Evolutionary conservation across 2,797 vertebrate genomes (phyloP).

Genomic region (Enoplosus armatus): DNA sequence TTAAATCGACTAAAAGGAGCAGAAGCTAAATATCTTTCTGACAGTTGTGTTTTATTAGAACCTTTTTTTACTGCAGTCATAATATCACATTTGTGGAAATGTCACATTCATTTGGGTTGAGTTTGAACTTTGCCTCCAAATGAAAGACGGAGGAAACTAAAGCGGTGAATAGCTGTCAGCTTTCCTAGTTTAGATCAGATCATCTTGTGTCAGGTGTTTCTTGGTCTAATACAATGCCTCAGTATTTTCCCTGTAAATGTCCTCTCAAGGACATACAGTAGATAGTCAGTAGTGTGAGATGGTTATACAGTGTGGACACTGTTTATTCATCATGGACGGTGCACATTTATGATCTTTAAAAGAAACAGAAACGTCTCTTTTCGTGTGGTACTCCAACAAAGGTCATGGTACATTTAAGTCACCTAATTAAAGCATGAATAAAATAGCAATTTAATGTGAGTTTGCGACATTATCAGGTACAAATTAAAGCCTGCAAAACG

Average conservation of each 20-base stretch:
- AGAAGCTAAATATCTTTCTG: neutral
- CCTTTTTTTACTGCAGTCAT: neutral
- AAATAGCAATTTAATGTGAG: neutral
- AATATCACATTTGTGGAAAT: slow-evolving; percentile 30
- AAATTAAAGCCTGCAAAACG: neutral
- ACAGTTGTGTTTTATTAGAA: neutral
- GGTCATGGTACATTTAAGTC: neutral
- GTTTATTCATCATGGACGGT: neutral
- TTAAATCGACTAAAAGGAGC: neutral
- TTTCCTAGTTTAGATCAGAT: slow-evolving; percentile 23
- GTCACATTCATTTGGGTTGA: neutral
- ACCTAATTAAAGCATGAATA: neutral
- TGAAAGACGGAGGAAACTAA: neutral
- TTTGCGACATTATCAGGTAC: neutral
- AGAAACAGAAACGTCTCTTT: neutral
- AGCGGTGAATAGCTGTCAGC: slow-evolving; percentile 16
- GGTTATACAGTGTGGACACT: neutral
- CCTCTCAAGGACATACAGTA: neutral
- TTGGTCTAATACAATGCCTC: neutral
- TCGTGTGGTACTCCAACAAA: neutral
- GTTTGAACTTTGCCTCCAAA: slow-evolving; percentile 33
- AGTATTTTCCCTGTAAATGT: neutral
- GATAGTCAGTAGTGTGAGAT: neutral
- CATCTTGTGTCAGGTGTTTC: neutral
- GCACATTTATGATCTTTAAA: neutral